phyloP scores from a whole-genome alignment of 2,888 invertebrate species.

The Himalopsyche anomala region DNA sequence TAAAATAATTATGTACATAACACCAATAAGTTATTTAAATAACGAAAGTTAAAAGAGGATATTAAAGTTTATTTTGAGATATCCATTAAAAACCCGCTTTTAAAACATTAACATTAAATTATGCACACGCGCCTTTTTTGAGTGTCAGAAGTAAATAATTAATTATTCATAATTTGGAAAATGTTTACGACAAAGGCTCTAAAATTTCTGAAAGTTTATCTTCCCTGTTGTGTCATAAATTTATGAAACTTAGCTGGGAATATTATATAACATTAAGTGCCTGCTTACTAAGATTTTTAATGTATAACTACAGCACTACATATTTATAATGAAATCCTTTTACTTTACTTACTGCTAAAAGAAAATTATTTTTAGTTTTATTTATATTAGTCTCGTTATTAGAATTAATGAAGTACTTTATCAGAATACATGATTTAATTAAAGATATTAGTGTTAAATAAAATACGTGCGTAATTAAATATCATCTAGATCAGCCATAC shows the following conservation, averaged over 20 bases:
- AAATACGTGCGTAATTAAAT: no score
- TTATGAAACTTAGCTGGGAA: not conserved
- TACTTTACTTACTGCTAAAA: no score
- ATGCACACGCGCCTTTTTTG: not conserved
- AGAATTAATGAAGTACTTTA: no score
- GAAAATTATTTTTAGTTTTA: no score
- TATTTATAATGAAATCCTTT: no score
- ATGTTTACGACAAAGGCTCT: constrained; percentile 26
- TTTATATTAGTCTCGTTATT: no score
- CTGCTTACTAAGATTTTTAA: not conserved
- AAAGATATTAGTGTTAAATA: no score
- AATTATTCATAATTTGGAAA: constrained; percentile 37
- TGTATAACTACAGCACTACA: not conserved
- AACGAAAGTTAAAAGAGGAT: not conserved
- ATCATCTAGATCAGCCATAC: no score
- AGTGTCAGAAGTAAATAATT: constrained; percentile 14
- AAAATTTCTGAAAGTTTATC: not conserved
- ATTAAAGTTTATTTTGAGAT: not conserved
- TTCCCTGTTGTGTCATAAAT: constrained; percentile 25
- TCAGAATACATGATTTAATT: no score
- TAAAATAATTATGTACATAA: no score
- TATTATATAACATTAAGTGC: constrained; percentile 8
- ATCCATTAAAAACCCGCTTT: constrained; percentile 1
- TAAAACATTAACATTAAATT: not conserved
- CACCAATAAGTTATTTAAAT: no score